phyloP scores from a whole-genome alignment of 2,888 invertebrate species.

The Drosophila incognita region DNA sequence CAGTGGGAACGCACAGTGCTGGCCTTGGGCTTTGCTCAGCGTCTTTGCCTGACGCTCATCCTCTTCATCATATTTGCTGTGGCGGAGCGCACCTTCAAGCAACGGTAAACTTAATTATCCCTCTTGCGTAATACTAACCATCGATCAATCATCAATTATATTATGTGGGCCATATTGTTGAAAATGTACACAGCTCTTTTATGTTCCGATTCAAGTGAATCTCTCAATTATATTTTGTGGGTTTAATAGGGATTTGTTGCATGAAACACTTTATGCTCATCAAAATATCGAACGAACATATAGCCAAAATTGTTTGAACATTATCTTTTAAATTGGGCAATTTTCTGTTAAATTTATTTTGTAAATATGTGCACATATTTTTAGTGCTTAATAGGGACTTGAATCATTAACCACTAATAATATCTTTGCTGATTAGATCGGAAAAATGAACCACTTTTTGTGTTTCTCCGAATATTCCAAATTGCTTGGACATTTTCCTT shows the following conservation, averaged over 20 bases:
- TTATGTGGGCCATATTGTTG: background rate
- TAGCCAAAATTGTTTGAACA: no score
- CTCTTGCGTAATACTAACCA: background rate
- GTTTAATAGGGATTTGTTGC: background rate
- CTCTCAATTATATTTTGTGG: background rate
- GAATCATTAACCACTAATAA: no score
- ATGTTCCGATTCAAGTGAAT: background rate
- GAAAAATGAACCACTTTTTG: no score
- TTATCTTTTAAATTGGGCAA: no score
- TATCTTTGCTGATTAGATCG: no score
- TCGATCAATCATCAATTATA: background rate
- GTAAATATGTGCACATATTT: no score
- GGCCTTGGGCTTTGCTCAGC: constrained; percentile 89
- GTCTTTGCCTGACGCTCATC: constrained; percentile 90
- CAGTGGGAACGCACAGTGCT: constrained; percentile 90
- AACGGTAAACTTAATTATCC: constrained; percentile 85
- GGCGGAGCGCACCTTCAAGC: constrained; percentile 97
- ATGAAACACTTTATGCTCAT: background rate
- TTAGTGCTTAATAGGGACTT: no score
- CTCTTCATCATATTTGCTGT: constrained; percentile 96
- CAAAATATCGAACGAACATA: background rate
- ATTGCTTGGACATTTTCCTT: no score
- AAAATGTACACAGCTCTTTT: background rate
- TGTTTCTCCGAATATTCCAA: no score
- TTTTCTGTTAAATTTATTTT: no score